Evolutionary conservation across 2,888 invertebrate genomes (phyloP).

Genomic region (Syrista parreyssii): DNA sequence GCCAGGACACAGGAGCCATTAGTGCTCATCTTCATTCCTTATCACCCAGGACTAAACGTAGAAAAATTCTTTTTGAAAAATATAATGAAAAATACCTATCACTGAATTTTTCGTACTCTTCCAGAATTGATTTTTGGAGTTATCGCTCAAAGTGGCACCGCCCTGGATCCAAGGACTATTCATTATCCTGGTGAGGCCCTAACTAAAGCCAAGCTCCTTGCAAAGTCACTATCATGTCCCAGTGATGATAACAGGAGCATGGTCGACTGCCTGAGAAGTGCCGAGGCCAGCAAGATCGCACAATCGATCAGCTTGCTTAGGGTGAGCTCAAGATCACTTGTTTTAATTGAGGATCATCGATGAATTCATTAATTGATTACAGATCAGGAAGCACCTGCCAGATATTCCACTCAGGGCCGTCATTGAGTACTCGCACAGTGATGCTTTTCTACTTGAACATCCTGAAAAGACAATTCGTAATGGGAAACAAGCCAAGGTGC

Average conservation of each 20-base stretch:
- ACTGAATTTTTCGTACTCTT: not conserved
- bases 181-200: slow-evolving; percentile 16
- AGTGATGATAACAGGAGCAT: slow-evolving; percentile 7
- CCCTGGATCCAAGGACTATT: slow-evolving; percentile 32
- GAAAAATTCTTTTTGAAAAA: not conserved
- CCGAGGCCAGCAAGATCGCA: slow-evolving; percentile 13
- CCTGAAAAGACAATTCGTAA: slow-evolving; percentile 15
- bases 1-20: slow-evolving; percentile 44
- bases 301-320: slow-evolving; percentile 9
- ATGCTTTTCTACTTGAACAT: slow-evolving; percentile 19
- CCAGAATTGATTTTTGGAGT: slow-evolving; percentile 53
- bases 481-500: slow-evolving; percentile 16
- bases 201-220: slow-evolving; percentile 14
- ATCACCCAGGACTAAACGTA: slow-evolving; percentile 48
- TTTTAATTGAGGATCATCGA: not conserved
- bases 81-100: not conserved
- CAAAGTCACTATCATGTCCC: slow-evolving; percentile 12
- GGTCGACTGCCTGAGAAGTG: slow-evolving; percentile 15
- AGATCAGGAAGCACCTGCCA: slow-evolving; percentile 15
- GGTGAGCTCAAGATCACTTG: slow-evolving; percentile 5
- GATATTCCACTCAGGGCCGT: slow-evolving; percentile 13
- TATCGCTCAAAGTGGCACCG: slow-evolving; percentile 48
- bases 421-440: slow-evolving; percentile 8
- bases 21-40: slow-evolving; percentile 38
- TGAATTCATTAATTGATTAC: not conserved